These are phyloP conservation scores for Trissolcus basalis DNA, from an alignment of 1,140 invertebrate genomes.

Conservation along the genomic window DNA sequence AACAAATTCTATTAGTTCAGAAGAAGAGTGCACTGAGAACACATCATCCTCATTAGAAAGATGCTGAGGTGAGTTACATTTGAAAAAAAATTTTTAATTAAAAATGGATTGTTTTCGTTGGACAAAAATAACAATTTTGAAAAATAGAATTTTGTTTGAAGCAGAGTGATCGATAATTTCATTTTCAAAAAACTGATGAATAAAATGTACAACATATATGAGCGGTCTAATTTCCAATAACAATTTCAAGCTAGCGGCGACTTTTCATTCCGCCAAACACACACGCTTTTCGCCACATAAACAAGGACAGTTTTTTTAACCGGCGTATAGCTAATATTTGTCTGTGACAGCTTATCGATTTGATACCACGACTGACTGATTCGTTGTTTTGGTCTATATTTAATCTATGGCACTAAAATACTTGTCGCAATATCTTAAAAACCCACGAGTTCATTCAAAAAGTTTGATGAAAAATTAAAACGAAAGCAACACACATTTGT, in stretches of 20 bases:
- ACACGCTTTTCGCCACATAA: constrained; percentile 15
- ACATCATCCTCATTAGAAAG: background rate
- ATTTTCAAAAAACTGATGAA: constrained; percentile 28
- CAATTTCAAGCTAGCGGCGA: constrained; percentile 2
- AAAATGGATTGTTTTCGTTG: too few relatives aligned
- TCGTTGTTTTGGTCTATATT: constrained; percentile 12
- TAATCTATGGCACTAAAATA: constrained; percentile 36
- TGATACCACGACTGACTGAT: constrained; percentile 30
- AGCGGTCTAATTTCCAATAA: constrained; percentile 9
- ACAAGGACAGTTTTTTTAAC: constrained; percentile 17
- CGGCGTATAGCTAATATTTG: constrained; percentile 22
- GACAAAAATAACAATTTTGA: too few relatives aligned
- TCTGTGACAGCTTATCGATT: constrained; percentile 41
- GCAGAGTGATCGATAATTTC: background rate
- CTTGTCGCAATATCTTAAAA: constrained; percentile 24
- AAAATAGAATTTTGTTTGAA: background rate
- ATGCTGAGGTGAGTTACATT: background rate
- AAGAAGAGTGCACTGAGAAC: too few relatives aligned
- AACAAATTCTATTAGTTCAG: too few relatives aligned
- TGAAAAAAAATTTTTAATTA: too few relatives aligned
- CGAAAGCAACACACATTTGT: too few relatives aligned
- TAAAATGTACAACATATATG: constrained; percentile 13
- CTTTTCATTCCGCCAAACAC: background rate
- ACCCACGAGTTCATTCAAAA: background rate
- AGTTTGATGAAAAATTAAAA: background rate